Evolutionary conservation across 1,140 invertebrate genomes (phyloP).

Genomic region (Drosophila ananassae): DNA sequence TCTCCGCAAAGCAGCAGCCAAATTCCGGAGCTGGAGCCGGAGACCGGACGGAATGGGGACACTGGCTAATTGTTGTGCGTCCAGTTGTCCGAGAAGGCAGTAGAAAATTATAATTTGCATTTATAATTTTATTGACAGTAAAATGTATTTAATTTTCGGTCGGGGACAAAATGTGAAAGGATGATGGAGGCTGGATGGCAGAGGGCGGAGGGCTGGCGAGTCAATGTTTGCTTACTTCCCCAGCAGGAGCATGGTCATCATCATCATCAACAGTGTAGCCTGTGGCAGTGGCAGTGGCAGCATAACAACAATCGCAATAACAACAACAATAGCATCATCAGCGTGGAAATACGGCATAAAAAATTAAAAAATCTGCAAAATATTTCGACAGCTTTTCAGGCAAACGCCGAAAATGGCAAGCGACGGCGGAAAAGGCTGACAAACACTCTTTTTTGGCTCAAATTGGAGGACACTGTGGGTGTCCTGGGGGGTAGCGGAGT

Average conservation of each 20-base stretch:
- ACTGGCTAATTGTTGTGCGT: slow-evolving; percentile 65
- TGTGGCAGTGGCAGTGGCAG: slow-evolving; percentile 3
- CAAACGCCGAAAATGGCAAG: slow-evolving; percentile 42
- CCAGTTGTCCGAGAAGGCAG: slow-evolving; percentile 65
- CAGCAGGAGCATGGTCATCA: slow-evolving; percentile 21
- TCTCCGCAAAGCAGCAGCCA: slow-evolving; percentile 45
- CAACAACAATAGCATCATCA: slow-evolving; percentile 29
- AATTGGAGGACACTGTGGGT: background rate
- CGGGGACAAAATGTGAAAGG: slow-evolving; percentile 38
- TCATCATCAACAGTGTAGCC: slow-evolving; percentile 26
- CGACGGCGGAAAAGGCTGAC: slow-evolving; percentile 62
- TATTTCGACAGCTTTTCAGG: slow-evolving; percentile 79
- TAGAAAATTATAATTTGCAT: slow-evolving; percentile 82
- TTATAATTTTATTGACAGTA: slow-evolving; percentile 82
- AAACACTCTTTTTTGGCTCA: slow-evolving; percentile 36
- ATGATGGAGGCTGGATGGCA: slow-evolving; percentile 3
- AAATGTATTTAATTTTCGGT: slow-evolving; percentile 79
- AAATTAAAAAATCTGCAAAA: slow-evolving; percentile 77
- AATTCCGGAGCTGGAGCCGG: background rate
- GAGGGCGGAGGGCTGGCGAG: slow-evolving; percentile 45
- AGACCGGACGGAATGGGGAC: background rate
- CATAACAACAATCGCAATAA: slow-evolving; percentile 23
- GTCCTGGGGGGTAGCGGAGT: background rate
- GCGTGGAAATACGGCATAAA: slow-evolving; percentile 66
- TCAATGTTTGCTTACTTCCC: slow-evolving; percentile 42